These are phyloP conservation scores for Oreochromis grahami DNA, from an alignment of 2,797 vertebrate genomes.

Conservation along the genomic window DNA sequence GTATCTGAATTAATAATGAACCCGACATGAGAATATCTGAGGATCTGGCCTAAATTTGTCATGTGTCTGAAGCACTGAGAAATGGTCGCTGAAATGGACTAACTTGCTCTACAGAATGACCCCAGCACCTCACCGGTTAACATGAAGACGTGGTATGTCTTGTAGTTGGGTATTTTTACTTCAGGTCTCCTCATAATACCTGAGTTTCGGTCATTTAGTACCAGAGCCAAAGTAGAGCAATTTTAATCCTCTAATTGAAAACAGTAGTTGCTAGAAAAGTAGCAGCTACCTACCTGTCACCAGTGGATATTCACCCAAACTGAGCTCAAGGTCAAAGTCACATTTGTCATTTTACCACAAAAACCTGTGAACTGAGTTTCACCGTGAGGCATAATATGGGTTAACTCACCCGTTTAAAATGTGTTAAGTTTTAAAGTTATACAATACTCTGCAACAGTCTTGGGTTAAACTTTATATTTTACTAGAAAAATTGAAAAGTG, in stretches of 20 bases:
- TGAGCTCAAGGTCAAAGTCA: no score
- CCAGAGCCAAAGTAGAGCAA: not conserved
- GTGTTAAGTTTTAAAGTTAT: not conserved
- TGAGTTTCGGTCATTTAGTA: not conserved
- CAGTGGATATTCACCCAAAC: no score
- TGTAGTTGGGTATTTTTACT: not conserved
- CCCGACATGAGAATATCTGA: not conserved
- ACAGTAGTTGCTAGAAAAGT: not conserved
- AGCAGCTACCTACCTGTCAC: no score
- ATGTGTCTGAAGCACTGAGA: not conserved
- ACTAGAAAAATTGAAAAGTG: not conserved
- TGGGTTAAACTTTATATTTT: not conserved
- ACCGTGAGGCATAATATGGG: no score
- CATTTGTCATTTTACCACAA: no score
- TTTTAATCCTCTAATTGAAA: not conserved
- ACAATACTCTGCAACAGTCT: no score
- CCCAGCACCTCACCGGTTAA: not conserved
- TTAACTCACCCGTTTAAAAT: no score
- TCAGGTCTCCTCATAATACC: not conserved
- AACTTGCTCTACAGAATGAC: not conserved
- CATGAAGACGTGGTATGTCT: not conserved
- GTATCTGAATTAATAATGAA: slow-evolving; percentile 39
- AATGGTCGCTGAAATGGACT: not conserved
- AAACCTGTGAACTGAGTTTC: no score
- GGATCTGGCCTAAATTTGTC: not conserved